These are phyloP conservation scores for Deilephila porcellus DNA, from an alignment of 2,888 invertebrate species.

Conservation along the genomic window DNA sequence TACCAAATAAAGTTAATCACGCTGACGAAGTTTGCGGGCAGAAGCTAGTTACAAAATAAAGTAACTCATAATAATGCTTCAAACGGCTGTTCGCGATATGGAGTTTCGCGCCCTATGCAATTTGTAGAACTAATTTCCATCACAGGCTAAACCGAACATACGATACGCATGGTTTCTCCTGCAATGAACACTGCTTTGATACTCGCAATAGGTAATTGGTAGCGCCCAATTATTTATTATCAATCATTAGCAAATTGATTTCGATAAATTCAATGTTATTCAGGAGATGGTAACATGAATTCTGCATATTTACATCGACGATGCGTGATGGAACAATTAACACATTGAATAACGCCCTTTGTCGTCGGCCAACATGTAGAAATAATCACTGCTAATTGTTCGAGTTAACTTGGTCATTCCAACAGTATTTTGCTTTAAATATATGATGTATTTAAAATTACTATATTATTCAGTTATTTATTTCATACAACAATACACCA, in stretches of 20 bases:
- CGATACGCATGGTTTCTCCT: slow-evolving; percentile 19
- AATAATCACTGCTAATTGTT: slow-evolving; percentile 60
- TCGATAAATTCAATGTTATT: slow-evolving; percentile 5
- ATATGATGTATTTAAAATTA: slow-evolving; percentile 9
- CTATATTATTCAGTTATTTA: not conserved
- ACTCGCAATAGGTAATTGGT: slow-evolving; percentile 6
- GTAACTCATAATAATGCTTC: too few species aligned
- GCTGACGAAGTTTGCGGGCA: too few species aligned
- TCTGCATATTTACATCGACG: slow-evolving; percentile 3
- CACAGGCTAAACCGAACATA: not conserved
- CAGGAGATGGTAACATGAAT: slow-evolving; percentile 12
- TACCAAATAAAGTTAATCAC: too few species aligned
- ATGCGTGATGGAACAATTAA: slow-evolving; percentile 62
- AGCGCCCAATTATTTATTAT: not conserved
- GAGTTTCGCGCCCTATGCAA: not conserved
- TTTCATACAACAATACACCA: not conserved
- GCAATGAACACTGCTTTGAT: slow-evolving; percentile 14
- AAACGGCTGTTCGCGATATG: not conserved
- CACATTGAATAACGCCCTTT: slow-evolving; percentile 55
- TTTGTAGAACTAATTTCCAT: not conserved
- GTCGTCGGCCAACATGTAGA: slow-evolving; percentile 55
- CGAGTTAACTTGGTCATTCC: slow-evolving; percentile 35
- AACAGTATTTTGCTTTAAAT: not conserved
- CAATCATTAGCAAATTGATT: slow-evolving; percentile 16
- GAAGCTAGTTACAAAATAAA: too few species aligned